Evolutionary conservation across 2,797 vertebrate genomes (phyloP), one percentile per base, ranked within the genome.

Genomic region (Anguilla anguilla): DNA sequence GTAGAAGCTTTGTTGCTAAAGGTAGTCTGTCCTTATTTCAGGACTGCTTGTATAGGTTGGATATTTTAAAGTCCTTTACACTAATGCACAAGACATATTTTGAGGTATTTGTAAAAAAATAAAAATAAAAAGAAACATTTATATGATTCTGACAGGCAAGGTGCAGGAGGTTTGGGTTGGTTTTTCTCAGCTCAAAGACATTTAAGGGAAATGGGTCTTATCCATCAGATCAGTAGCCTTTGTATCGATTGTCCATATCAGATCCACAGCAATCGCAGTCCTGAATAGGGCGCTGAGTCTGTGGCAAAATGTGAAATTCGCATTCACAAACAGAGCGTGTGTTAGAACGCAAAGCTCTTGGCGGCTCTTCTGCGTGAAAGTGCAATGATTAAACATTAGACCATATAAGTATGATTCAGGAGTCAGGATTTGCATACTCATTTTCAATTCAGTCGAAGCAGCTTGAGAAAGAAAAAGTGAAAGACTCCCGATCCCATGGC

Each of bases 101-200:
- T 25, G 31, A 72, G 25, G 61, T 51, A 43, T 81, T 35, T 22
- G 31, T 6, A 69, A 15, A 31, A 39, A 86, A 51, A 39, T 46
- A 6, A 94, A 92, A 94, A 92, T 94, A 94, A 95, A 88, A 85
- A 91, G 93, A 93, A 93, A 95, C 93, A 94, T 93, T 92, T 93
- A 93, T 92, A 95, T 92, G 91, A 92, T 93, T 92, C 92, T 95
- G 93, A 69, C 83, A 53, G 61, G 15, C 53, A 90, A 85, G 86
- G 89, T 91, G 91, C 90, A 93, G 92, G 89, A 89, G 86, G 92
- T 91, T 91, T 83, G 89, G 90, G 89, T 90, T 91, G 89, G 89
- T 94, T 88, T 92, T 85, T 89, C 91, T 92, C 92, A 91, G 74
- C 91, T 92, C 92, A 91, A 69, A 91, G 91, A 28, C 87, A 89